phyloP scores from a whole-genome alignment of 2,888 invertebrate species.

The Epiperipatus broadwayi region DNA sequence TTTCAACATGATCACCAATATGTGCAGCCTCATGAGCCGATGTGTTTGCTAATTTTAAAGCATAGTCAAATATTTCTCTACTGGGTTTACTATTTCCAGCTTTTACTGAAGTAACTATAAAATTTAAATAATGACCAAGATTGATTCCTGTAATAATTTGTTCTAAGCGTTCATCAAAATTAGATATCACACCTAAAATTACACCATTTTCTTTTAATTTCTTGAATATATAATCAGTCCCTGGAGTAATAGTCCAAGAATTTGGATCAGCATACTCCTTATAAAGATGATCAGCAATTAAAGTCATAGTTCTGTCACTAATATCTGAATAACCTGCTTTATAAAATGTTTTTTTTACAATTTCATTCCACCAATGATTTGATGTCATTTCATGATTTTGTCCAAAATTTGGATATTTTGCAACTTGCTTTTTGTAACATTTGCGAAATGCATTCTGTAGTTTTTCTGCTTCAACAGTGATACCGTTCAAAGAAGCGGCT shows the following conservation, averaged over 20 bases:
- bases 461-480: conserved; percentile 33
- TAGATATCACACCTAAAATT: conserved; percentile 56
- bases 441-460: conserved; percentile 41
- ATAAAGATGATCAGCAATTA: conserved; percentile 26
- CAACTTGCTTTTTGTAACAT: conserved; percentile 43
- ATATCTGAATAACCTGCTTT: conserved; percentile 22
- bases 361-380: conserved; percentile 56
- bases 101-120: conserved; percentile 57
- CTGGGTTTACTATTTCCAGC: conserved; percentile 54
- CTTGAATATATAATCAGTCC: conserved; percentile 43
- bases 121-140: conserved; percentile 52
- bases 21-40: conserved; percentile 48
- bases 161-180: conserved; percentile 62
- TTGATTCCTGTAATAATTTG: conserved; percentile 44
- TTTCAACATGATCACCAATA: conserved; percentile 52
- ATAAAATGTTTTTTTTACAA: conserved; percentile 45
- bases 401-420: conserved; percentile 62
- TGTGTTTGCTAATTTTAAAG: conserved; percentile 31
- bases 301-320: conserved; percentile 15
- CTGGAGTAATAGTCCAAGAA: conserved; percentile 52
- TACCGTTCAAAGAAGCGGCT: conserved; percentile 48
- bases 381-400: conserved; percentile 44
- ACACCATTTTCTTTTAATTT: conserved; percentile 30
- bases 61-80: conserved; percentile 45
- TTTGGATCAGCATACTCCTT: conserved; percentile 44